Conservation (phyloP, 2,888 invertebrate genomes). For the Margaritifera margaritifera region DNA sequence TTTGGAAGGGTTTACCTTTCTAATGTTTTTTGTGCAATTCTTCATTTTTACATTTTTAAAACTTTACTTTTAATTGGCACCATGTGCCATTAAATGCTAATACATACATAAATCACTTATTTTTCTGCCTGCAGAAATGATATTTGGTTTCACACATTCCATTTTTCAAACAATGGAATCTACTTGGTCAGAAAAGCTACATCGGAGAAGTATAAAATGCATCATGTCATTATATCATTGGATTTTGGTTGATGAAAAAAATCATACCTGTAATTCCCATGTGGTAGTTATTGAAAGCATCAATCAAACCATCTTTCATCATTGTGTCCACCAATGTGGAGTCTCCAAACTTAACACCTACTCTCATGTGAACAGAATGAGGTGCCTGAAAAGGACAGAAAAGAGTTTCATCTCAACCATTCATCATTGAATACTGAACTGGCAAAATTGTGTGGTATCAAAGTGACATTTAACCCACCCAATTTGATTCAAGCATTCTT, state of each 20-base stretch:
- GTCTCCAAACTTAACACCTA: constrained; percentile 81
- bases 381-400: constrained; percentile 75
- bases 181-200: no score
- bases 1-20: no score
- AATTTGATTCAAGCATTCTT: no score
- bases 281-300: constrained; percentile 82
- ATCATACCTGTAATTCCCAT: constrained; percentile 85
- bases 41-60: no score
- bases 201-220: no score
- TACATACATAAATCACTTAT: no score
- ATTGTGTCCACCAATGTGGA: constrained; percentile 80
- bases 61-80: no score
- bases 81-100: no score
- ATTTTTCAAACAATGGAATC: no score
- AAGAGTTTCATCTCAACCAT: constrained; percentile 2
- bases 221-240: background rate
- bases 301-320: constrained; percentile 77
- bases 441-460: background rate
- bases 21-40: no score
- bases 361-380: constrained; percentile 80
- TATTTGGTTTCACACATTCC: no score
- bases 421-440: background rate
- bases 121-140: no score
- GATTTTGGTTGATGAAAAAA: background rate
- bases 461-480: background rate